These are phyloP conservation scores for Drosophila nigrodunni DNA, from an alignment of 1,140 invertebrate species.

Conservation along the genomic window DNA sequence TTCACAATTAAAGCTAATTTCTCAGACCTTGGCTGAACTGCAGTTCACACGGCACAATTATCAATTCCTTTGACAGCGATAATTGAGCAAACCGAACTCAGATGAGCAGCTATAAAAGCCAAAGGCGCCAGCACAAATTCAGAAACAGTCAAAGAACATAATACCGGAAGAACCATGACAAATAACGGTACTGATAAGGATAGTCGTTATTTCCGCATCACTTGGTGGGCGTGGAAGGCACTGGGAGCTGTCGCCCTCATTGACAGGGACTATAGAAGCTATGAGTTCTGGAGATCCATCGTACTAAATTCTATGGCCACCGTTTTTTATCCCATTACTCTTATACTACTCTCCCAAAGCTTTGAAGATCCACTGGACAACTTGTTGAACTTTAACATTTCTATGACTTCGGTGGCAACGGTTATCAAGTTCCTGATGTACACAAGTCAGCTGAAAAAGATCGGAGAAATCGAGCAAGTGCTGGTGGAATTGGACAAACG, in stretches of 20 bases:
- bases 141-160: not conserved
- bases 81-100: conserved; percentile 33
- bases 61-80: not conserved
- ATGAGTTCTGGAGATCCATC: conserved; percentile 19
- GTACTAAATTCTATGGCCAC: conserved; percentile 39
- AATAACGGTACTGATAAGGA: not conserved
- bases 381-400: conserved; percentile 54
- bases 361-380: conserved; percentile 52
- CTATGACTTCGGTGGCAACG: conserved; percentile 45
- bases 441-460: conserved; percentile 21
- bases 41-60: too few relatives aligned
- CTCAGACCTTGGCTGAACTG: too few relatives aligned
- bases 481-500: conserved; percentile 50
- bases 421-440: conserved; percentile 53
- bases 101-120: conserved; percentile 28
- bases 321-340: conserved; percentile 23
- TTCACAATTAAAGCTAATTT: too few relatives aligned
- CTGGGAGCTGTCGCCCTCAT: conserved; percentile 47
- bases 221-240: conserved; percentile 26
- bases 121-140: not conserved
- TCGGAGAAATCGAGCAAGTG: conserved; percentile 34
- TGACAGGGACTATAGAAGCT: conserved; percentile 8
- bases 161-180: not conserved
- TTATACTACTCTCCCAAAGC: conserved; percentile 29
- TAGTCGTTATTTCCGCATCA: conserved; percentile 37